A percentile compares a stretch with the other conserved stretches of the same genome.
Evolutionary conservation across 2,113 vertebrate species (phyloP).

Genomic region (Bolborhynchus lineola): DNA sequence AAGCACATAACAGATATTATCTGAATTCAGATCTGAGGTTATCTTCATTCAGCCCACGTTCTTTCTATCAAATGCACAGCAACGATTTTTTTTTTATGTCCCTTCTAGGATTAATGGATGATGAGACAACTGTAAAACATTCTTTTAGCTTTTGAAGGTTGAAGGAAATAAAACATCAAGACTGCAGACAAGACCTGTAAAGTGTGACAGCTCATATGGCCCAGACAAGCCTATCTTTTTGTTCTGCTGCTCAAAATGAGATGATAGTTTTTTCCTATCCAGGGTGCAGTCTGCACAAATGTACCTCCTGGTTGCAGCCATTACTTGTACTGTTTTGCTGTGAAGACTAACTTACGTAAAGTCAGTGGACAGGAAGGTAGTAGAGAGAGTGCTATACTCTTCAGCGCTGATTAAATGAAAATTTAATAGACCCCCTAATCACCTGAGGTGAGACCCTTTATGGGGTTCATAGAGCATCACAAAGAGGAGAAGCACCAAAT

Average conservation of each 20-base stretch:
- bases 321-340: neutral
- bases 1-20: neutral
- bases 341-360: neutral
- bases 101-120: neutral
- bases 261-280: neutral
- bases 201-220: neutral
- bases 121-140: neutral
- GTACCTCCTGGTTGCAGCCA: neutral
- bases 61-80: neutral
- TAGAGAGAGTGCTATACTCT: neutral
- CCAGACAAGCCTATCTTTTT: neutral
- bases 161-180: neutral
- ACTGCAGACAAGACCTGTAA: neutral
- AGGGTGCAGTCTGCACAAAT: too few species aligned
- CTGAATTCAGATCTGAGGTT: neutral
- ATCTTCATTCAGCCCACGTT: neutral
- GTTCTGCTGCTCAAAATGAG: neutral
- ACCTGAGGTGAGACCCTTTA: neutral
- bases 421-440: neutral
- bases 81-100: neutral
- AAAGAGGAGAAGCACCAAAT: neutral
- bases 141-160: neutral
- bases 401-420: neutral
- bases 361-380: neutral
- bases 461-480: neutral